phyloP scores from a whole-genome alignment of 2,797 vertebrate species.

The Tamandua tetradactyla region DNA sequence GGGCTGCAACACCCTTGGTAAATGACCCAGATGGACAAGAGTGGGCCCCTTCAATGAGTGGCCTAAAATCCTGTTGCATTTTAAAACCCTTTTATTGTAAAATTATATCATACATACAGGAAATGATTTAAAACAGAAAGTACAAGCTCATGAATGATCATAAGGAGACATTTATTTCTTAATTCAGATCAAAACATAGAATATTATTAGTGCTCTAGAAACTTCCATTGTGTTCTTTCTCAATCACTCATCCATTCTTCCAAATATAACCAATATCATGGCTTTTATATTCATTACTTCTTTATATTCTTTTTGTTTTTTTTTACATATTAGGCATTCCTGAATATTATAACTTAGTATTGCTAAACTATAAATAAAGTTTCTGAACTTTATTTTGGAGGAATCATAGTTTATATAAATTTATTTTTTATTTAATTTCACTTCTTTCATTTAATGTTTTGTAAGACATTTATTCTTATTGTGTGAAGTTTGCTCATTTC shows the following conservation, averaged over 20 bases:
- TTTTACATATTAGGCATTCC: background rate
- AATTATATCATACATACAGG: background rate
- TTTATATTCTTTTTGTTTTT: too few relatives aligned
- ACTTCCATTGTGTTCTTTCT: background rate
- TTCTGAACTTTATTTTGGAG: background rate
- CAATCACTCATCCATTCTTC: background rate
- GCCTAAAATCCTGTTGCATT: background rate
- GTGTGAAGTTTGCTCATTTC: background rate
- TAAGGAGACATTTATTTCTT: background rate
- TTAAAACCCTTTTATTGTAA: background rate
- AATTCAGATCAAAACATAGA: background rate
- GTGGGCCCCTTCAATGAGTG: background rate
- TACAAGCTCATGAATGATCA: background rate
- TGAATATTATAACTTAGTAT: background rate
- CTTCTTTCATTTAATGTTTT: background rate
- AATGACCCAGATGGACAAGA: background rate
- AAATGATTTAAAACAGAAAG: background rate
- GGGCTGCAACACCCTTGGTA: background rate
- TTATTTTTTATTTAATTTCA: background rate
- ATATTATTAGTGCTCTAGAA: background rate
- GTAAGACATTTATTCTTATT: background rate
- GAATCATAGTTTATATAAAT: background rate
- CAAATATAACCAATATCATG: background rate
- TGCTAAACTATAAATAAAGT: too few relatives aligned
- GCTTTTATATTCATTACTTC: background rate